These are phyloP conservation scores for Laspeyria flexula DNA, from an alignment of 2,888 invertebrate genomes.

Conservation along the genomic window DNA sequence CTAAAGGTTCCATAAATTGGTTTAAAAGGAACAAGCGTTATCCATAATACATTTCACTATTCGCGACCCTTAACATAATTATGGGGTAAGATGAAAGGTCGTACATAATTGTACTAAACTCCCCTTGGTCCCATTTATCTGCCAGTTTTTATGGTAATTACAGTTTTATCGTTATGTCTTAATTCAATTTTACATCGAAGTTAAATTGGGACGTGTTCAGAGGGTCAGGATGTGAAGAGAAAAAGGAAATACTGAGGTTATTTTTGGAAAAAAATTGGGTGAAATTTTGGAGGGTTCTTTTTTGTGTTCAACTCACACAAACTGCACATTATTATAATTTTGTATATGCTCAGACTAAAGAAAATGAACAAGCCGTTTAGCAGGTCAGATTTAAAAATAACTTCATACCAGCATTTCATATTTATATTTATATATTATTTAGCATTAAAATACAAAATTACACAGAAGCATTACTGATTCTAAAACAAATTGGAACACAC, in stretches of 20 bases:
- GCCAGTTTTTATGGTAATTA: conserved; percentile 80
- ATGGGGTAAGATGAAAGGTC: conserved; percentile 66
- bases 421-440: too few species aligned
- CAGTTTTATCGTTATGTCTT: conserved; percentile 73
- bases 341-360: too few species aligned
- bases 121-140: conserved; percentile 46
- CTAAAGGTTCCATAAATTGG: conserved; percentile 24
- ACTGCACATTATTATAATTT: too few species aligned
- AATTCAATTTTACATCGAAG: conserved; percentile 70
- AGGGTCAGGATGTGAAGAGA: conserved; percentile 1
- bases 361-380: too few species aligned
- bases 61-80: conserved; percentile 55
- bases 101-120: conserved; percentile 46
- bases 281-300: neutral
- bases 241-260: neutral
- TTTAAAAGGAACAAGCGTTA: conserved; percentile 36
- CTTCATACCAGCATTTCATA: too few species aligned
- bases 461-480: too few species aligned
- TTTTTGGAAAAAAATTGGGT: neutral
- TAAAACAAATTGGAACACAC: too few species aligned
- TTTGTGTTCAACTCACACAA: too few species aligned
- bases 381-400: too few species aligned
- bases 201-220: conserved; percentile 35
- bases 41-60: conserved; percentile 44
- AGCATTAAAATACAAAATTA: too few species aligned